Evolutionary conservation across 2,113 vertebrate genomes (phyloP).

Genomic region (Dissostichus mawsoni): DNA sequence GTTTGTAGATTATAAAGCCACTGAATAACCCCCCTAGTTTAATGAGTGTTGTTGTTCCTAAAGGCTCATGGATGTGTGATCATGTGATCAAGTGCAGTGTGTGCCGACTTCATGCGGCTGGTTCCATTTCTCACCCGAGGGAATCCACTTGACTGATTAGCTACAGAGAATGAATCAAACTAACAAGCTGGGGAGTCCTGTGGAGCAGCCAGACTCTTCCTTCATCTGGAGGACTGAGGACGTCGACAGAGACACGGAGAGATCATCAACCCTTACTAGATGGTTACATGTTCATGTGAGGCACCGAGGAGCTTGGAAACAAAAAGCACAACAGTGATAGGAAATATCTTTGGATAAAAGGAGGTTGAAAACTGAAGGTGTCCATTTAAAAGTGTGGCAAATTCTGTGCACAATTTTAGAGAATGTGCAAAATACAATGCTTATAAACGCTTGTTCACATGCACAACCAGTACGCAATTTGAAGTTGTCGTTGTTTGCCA

Average conservation of each 20-base stretch:
- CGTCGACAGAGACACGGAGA: neutral
- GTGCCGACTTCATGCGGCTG: conserved; percentile 24
- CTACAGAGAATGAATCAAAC: conserved; percentile 55
- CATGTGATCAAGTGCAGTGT: neutral
- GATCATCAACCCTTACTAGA: neutral
- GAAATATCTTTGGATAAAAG: too few species aligned
- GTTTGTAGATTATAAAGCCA: neutral
- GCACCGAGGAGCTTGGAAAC: too few species aligned
- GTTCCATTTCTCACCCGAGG: conserved; percentile 30
- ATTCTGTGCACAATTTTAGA: too few species aligned
- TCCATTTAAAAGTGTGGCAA: too few species aligned
- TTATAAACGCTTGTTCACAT: too few species aligned
- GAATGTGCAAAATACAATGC: too few species aligned
- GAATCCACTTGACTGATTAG: conserved; percentile 49
- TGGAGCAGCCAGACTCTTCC: conserved; percentile 36
- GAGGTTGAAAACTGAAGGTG: too few species aligned
- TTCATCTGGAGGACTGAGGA: conserved; percentile 46
- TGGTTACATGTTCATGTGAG: neutral
- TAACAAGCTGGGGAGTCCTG: conserved; percentile 30
- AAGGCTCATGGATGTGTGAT: conserved; percentile 1
- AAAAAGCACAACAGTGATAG: too few species aligned
- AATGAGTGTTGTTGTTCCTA: conserved; percentile 24
- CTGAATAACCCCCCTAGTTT: neutral
- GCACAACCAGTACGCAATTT: too few species aligned
- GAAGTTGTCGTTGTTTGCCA: too few species aligned